Conservation (phyloP, 2,888 invertebrate species). For the Parnassius apollo region DNA sequence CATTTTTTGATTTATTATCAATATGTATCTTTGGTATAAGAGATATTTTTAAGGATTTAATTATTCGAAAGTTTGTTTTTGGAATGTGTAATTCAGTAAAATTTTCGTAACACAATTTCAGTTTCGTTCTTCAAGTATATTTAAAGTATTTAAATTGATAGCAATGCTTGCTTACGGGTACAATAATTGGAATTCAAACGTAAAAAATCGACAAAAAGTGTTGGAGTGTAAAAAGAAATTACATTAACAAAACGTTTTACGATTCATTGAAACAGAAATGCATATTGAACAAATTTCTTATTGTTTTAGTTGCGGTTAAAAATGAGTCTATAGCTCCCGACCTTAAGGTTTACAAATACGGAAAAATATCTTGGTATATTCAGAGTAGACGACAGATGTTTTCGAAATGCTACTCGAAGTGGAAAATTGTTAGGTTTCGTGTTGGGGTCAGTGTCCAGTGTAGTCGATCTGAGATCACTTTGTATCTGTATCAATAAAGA, state of each 20-base stretch:
- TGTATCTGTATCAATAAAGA: conserved; percentile 35
- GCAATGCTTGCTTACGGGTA: too few species aligned
- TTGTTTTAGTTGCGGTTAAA: conserved; percentile 30
- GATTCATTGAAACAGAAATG: conserved; percentile 49
- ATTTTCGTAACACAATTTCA: too few species aligned
- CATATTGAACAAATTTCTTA: conserved; percentile 28
- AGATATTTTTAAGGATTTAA: too few species aligned
- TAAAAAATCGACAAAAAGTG: conserved; percentile 46
- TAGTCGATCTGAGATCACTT: conserved; percentile 61
- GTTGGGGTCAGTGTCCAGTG: conserved; percentile 63
- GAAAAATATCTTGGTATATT: conserved; percentile 34
- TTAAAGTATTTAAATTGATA: too few species aligned
- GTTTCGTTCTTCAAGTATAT: too few species aligned
- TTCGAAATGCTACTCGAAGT: conserved; percentile 63
- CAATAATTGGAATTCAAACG: conserved; percentile 21
- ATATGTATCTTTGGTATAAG: not conserved
- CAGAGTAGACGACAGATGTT: conserved; percentile 56
- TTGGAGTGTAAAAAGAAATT: conserved; percentile 49
- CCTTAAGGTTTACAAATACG: conserved; percentile 38
- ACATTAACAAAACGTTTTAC: conserved; percentile 55
- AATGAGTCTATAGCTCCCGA: conserved; percentile 36
- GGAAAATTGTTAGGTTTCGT: conserved; percentile 72
- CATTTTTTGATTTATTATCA: too few species aligned
- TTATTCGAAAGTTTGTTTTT: too few species aligned
- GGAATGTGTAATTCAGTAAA: too few species aligned